A percentile compares a stretch with the other conserved stretches of the same genome.
phyloP scores from a whole-genome alignment of 2,797 vertebrate genomes.

The Sebastes trivittatus region DNA sequence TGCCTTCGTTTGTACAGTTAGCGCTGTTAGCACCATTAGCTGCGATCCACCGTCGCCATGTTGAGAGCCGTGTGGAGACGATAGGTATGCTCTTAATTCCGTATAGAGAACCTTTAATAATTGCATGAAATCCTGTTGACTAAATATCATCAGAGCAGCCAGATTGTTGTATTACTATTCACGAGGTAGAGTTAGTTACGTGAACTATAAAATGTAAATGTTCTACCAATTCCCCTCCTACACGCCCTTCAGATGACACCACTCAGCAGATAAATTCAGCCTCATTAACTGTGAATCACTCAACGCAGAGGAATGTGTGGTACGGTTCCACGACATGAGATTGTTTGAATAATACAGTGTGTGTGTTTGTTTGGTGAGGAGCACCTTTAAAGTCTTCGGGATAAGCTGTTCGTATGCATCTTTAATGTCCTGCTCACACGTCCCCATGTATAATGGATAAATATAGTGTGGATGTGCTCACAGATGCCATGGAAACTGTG shows the following conservation, averaged over 20 bases:
- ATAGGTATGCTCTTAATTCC: too few relatives aligned
- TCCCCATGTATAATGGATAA: constrained; percentile 74
- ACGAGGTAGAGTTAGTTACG: neutral
- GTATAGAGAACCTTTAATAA: neutral
- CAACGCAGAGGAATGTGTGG: constrained; percentile 45
- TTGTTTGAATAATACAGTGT: constrained; percentile 69
- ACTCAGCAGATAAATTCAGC: constrained; percentile 59
- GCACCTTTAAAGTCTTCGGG: constrained; percentile 62
- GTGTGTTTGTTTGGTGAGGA: constrained; percentile 68
- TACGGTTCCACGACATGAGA: constrained; percentile 55
- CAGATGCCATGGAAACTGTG: constrained; percentile 71
- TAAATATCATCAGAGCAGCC: constrained; percentile 22
- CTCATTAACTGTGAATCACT: constrained; percentile 66
- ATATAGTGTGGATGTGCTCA: constrained; percentile 49
- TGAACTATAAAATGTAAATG: constrained; percentile 42
- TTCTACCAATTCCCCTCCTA: constrained; percentile 10
- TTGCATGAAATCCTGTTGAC: neutral
- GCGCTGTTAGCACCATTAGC: too few relatives aligned
- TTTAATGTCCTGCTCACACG: constrained; percentile 68
- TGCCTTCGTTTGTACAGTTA: too few relatives aligned
- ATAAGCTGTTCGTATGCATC: constrained; percentile 69
- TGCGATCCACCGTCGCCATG: too few relatives aligned
- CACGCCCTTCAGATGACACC: constrained; percentile 60
- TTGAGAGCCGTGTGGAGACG: too few relatives aligned
- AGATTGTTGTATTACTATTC: neutral